These are phyloP conservation scores for Anagyrus pseudococci DNA, from an alignment of 2,888 invertebrate species.

Conservation along the genomic window DNA sequence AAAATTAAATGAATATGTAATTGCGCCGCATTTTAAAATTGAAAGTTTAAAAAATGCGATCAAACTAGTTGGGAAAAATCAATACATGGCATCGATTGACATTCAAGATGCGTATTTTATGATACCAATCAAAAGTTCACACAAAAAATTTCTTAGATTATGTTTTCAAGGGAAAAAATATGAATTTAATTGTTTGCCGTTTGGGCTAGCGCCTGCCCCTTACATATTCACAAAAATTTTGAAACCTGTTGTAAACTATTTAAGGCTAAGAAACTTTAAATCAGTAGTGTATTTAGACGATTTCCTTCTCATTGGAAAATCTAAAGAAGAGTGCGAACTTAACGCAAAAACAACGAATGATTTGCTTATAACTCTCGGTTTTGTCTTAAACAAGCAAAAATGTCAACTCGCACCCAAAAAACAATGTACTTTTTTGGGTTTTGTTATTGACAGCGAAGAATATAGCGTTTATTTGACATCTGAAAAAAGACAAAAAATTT, in stretches of 20 bases:
- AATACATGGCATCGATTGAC: slow-evolving; percentile 40
- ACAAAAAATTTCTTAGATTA: slow-evolving; percentile 44
- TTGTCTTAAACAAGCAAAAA: slow-evolving; percentile 23
- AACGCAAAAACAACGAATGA: slow-evolving; percentile 9
- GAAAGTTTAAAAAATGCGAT: neutral
- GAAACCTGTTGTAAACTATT: slow-evolving; percentile 11
- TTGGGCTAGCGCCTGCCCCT: slow-evolving; percentile 44
- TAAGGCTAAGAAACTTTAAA: slow-evolving; percentile 13
- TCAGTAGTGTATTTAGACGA: slow-evolving; percentile 36
- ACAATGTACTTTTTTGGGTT: slow-evolving; percentile 15
- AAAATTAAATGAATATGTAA: slow-evolving; percentile 1
- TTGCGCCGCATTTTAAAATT: slow-evolving; percentile 2
- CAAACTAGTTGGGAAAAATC: neutral
- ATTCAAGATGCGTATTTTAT: slow-evolving; percentile 39
- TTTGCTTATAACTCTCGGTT: slow-evolving; percentile 20
- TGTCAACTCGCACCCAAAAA: slow-evolving; percentile 1
- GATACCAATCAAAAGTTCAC: slow-evolving; percentile 39
- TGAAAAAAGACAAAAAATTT: slow-evolving; percentile 1
- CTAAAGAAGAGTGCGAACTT: neutral
- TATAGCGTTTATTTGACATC: neutral
- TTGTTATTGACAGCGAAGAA: slow-evolving; percentile 5
- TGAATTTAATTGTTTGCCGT: slow-evolving; percentile 45
- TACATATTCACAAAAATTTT: slow-evolving; percentile 46
- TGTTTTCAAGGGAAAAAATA: slow-evolving; percentile 38
- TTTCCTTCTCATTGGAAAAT: slow-evolving; percentile 19